Percentiles rank a stretch among this genome's conserved stretches.
Evolutionary conservation across 2,888 invertebrate species (phyloP).

Genomic region (Brenthis hecate): DNA sequence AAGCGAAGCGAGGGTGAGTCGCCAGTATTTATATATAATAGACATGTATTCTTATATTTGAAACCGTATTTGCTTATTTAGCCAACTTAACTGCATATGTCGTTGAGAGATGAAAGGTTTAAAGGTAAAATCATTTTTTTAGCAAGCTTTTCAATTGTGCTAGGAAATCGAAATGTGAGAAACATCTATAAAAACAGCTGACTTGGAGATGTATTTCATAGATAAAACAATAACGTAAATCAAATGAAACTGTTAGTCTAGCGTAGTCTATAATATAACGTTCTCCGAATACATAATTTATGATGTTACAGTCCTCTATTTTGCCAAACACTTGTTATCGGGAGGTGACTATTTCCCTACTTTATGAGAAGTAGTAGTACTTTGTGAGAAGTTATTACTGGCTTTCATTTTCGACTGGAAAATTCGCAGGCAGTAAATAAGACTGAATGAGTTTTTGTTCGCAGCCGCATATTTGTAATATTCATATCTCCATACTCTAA

Average conservation of each 20-base stretch:
- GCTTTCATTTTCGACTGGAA: neutral
- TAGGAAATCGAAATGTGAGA: too few species aligned
- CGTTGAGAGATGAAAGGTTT: too few species aligned
- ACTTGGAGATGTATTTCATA: too few species aligned
- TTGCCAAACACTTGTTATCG: conserved; percentile 20
- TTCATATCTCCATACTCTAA: conserved; percentile 5
- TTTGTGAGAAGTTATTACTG: conserved; percentile 9
- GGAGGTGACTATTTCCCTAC: conserved; percentile 15
- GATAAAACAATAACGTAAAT: conserved; percentile 2
- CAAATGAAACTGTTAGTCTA: neutral
- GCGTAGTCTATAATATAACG: neutral
- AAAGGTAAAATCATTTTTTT: too few species aligned
- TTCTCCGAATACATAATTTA: conserved; percentile 15
- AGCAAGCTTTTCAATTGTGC: too few species aligned
- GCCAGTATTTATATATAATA: too few species aligned
- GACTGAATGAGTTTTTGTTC: too few species aligned
- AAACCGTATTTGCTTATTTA: too few species aligned
- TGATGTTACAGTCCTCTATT: conserved; percentile 22
- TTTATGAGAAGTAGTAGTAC: conserved; percentile 18
- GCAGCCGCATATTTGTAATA: neutral
- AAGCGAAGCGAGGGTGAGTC: too few species aligned
- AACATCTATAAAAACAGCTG: too few species aligned
- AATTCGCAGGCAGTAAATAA: neutral
- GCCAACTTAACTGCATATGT: too few species aligned
- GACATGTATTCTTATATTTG: too few species aligned